Conservation (phyloP, 2,888 invertebrate genomes). For the Ochropleura leucogaster region DNA sequence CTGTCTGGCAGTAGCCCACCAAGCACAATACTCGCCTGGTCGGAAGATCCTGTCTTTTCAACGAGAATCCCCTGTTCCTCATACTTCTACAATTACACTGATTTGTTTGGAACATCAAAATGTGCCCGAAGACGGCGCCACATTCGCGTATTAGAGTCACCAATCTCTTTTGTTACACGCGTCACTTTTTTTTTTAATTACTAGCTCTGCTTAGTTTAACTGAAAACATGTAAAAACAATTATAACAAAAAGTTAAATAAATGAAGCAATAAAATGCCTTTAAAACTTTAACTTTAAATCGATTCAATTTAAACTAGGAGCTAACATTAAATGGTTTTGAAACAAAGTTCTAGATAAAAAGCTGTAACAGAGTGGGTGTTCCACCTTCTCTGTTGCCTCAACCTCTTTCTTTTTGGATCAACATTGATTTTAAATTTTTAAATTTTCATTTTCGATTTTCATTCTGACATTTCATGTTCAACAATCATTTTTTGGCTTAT, state of each 20-base stretch:
- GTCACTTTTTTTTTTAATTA: not conserved
- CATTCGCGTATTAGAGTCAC: not conserved
- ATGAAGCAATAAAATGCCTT: not conserved
- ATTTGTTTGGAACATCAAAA: not conserved
- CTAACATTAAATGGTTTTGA: not conserved
- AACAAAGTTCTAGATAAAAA: not conserved
- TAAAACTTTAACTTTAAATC: slow-evolving; percentile 29
- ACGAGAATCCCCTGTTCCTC: no score
- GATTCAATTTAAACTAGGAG: not conserved
- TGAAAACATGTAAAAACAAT: slow-evolving; percentile 7
- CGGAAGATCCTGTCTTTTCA: no score
- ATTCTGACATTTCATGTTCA: no score
- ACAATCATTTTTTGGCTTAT: no score
- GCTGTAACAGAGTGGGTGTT: no score
- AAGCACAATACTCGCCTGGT: no score
- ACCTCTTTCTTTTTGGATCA: no score
- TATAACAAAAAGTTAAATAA: not conserved
- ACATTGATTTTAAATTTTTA: no score
- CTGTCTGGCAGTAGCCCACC: no score
- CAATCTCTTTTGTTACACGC: not conserved
- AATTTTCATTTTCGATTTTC: no score
- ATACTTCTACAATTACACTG: no score
- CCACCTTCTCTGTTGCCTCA: no score
- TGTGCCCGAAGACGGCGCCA: not conserved
- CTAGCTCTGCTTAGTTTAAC: not conserved